Evolutionary conservation across 1,140 invertebrate genomes (phyloP).

Genomic region (Atta cephalotes): DNA sequence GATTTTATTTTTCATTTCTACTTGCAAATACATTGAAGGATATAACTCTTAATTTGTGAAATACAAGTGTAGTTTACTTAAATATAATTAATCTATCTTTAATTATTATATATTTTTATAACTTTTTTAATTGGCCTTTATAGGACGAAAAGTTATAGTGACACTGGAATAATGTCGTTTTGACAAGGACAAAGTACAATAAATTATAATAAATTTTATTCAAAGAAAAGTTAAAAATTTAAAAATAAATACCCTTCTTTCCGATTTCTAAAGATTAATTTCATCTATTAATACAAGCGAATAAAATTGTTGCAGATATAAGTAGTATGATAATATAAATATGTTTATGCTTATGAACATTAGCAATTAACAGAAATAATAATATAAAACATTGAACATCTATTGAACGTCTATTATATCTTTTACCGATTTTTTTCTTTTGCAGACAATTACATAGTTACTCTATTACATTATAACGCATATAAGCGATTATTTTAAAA

Average conservation of each 20-base stretch:
- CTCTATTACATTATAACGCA: no score
- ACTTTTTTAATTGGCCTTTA: background rate
- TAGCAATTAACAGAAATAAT: background rate
- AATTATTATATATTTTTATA: background rate
- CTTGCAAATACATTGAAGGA: background rate
- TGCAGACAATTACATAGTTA: background rate
- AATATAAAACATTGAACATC: background rate
- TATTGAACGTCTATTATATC: background rate
- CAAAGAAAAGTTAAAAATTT: no score
- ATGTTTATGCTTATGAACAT: background rate
- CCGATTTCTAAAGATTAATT: no score
- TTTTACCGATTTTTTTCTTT: background rate
- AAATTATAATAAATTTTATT: no score
- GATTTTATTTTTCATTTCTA: slow-evolving; percentile 5
- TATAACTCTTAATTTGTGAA: background rate
- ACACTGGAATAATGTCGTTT: no score
- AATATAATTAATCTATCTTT: background rate
- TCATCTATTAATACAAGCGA: background rate
- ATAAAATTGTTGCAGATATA: background rate
- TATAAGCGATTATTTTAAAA: slow-evolving; percentile 3
- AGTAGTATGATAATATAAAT: background rate
- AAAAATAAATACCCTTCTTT: no score
- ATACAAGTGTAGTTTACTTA: background rate
- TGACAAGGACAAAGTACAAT: no score
- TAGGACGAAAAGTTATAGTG: no score